Conservation (phyloP, 2,888 invertebrate genomes). For the Coelogynopora nodosa region DNA sequence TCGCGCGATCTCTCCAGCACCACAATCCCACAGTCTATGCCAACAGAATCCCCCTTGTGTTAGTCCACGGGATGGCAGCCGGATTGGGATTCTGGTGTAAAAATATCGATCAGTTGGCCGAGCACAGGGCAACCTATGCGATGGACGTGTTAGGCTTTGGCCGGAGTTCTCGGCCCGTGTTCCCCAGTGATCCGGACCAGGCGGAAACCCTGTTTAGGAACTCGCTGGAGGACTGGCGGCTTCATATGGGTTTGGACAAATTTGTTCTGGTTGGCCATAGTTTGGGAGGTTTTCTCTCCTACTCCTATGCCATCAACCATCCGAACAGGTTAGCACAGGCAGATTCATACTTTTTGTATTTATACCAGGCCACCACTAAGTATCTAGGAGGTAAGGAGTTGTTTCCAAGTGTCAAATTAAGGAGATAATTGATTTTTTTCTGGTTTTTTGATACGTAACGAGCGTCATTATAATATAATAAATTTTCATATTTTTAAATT, state of each 20-base stretch:
- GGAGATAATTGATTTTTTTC: too few species aligned
- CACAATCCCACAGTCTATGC: background rate
- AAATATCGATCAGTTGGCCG: conserved; percentile 78
- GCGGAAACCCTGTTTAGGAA: conserved; percentile 83
- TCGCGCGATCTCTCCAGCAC: background rate
- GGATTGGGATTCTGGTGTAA: conserved; percentile 89
- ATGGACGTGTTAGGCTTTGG: conserved; percentile 80
- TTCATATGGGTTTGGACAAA: conserved; percentile 78
- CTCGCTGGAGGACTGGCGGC: conserved; percentile 89
- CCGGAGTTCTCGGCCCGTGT: conserved; percentile 81
- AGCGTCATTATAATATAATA: too few species aligned
- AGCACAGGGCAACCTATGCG: conserved; percentile 77
- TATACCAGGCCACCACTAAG: too few species aligned
- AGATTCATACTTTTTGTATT: too few species aligned
- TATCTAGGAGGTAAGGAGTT: too few species aligned
- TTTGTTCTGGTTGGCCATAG: conserved; percentile 88
- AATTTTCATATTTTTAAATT: too few species aligned
- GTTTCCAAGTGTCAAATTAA: too few species aligned
- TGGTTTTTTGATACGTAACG: too few species aligned
- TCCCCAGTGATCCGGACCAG: conserved; percentile 73
- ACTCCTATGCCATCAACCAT: conserved; percentile 67
- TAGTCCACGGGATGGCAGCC: conserved; percentile 88
- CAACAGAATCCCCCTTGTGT: conserved; percentile 69
- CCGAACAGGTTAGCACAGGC: conserved; percentile 66
- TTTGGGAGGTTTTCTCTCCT: conserved; percentile 68